These are phyloP conservation scores for Scaptodrosophila latifasciaeformis DNA, from an alignment of 2,888 invertebrate species.

Conservation along the genomic window DNA sequence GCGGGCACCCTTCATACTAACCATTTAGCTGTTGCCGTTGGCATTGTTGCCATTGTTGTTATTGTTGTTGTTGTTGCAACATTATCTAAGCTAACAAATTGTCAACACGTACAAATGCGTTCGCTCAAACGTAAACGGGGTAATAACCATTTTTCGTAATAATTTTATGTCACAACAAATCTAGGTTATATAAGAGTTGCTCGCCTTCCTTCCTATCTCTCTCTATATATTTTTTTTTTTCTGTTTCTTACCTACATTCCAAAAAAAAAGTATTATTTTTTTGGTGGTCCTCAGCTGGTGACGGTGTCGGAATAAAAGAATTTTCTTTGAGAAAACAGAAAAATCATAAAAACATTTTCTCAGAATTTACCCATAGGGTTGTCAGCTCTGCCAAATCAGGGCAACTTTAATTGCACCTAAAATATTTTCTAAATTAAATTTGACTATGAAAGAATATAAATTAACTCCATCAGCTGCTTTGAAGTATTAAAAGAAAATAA, in stretches of 20 bases:
- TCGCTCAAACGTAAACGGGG: slow-evolving; percentile 73
- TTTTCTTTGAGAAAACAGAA: no score
- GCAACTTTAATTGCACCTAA: no score
- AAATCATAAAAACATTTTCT: no score
- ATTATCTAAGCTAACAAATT: slow-evolving; percentile 71
- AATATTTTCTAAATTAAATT: no score
- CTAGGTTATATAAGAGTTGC: slow-evolving; percentile 62
- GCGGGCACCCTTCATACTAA: slow-evolving; percentile 5
- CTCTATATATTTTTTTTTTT: slow-evolving; percentile 14
- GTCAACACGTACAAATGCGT: slow-evolving; percentile 72
- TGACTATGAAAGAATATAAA: no score
- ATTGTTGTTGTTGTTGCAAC: slow-evolving; percentile 41
- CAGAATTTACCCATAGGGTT: no score
- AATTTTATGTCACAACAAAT: slow-evolving; percentile 72
- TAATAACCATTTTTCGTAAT: slow-evolving; percentile 72
- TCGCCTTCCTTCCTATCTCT: no score
- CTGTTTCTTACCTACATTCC: slow-evolving; percentile 16
- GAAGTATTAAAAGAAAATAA: no score
- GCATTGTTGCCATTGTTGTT: slow-evolving; percentile 13
- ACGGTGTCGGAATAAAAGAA: no score
- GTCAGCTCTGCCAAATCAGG: no score
- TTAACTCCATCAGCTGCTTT: no score
- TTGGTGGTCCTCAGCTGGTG: no score
- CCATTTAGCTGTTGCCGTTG: neutral
- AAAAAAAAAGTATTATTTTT: slow-evolving; percentile 7